Percentiles rank a stretch among this genome's conserved stretches.
Conservation (phyloP, 2,797 vertebrate genomes). For the Ctenochaetus hawaiiensis region DNA sequence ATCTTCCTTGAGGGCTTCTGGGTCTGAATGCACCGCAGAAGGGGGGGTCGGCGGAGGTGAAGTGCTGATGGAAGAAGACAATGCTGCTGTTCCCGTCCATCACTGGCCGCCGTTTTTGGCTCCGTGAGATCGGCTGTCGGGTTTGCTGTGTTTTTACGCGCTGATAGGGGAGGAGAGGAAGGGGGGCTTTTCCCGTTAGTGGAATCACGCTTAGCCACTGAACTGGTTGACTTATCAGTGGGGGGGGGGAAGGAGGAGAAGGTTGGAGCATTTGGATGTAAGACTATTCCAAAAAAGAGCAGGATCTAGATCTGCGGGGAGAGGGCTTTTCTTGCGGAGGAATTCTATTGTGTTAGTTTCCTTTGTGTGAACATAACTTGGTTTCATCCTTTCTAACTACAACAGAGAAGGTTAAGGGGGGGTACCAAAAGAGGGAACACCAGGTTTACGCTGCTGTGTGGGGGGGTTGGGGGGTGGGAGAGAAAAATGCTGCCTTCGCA, state of each 20-base stretch:
- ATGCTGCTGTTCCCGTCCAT: conserved; percentile 39
- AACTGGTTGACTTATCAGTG: conserved; percentile 41
- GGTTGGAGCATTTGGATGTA: conserved; percentile 36
- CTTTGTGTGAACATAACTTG: neutral
- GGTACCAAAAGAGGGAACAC: conserved; percentile 14
- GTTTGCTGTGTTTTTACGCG: conserved; percentile 46
- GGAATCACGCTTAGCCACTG: conserved; percentile 45
- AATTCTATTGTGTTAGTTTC: neutral
- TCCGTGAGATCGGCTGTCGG: conserved; percentile 56
- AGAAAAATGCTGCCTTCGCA: conserved; percentile 90
- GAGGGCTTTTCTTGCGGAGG: conserved; percentile 22
- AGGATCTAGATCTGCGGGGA: conserved; percentile 25
- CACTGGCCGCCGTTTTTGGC: conserved; percentile 48
- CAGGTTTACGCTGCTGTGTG: conserved; percentile 47
- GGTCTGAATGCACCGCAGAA: conserved; percentile 41
- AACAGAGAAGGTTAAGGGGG: neutral
- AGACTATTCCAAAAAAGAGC: conserved; percentile 23
- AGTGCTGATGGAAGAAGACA: conserved; percentile 17
- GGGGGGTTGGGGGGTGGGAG: conserved; percentile 11
- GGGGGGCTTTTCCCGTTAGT: conserved; percentile 38
- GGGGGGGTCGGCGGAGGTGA: conserved; percentile 43
- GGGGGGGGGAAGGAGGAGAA: neutral
- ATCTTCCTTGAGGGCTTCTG: conserved; percentile 34
- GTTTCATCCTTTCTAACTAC: neutral
- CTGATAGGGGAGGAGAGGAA: conserved; percentile 57